Percentiles rank a stretch among this genome's conserved stretches.
Evolutionary conservation across 2,888 invertebrate genomes (phyloP).

Genomic region (Pachymerium ferrugineum): DNA sequence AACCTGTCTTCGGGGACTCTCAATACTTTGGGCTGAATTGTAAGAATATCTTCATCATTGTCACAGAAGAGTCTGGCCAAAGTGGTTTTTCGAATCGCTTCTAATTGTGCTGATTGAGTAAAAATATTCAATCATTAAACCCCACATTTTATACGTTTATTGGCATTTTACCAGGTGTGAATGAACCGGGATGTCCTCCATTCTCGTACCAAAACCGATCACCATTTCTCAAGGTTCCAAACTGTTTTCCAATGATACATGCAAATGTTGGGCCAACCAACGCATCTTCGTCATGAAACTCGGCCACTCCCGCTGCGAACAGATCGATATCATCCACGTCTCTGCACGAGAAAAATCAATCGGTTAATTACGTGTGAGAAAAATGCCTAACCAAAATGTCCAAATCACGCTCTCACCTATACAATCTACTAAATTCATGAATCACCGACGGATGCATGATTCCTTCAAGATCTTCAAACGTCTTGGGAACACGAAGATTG

Average conservation of each 20-base stretch:
- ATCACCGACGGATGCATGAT: constrained; percentile 35
- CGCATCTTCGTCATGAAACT: constrained; percentile 65
- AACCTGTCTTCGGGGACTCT: constrained; percentile 5
- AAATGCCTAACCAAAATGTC: not conserved
- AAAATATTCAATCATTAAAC: not conserved
- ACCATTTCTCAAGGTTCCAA: constrained; percentile 68
- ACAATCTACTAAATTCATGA: not conserved
- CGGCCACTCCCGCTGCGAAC: constrained; percentile 80
- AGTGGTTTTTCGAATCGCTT: constrained; percentile 19
- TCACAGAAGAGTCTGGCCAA: not conserved
- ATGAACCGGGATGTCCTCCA: constrained; percentile 58
- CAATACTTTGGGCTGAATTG: constrained; percentile 2
- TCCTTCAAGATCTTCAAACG: constrained; percentile 37
- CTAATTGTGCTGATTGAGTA: not conserved
- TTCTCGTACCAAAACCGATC: constrained; percentile 89
- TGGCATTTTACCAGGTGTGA: constrained; percentile 57
- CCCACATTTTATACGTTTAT: not conserved
- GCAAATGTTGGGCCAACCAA: constrained; percentile 78
- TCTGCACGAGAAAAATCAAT: not conserved
- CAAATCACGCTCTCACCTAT: constrained; percentile 11
- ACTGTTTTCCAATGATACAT: constrained; percentile 79
- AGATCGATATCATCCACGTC: constrained; percentile 69
- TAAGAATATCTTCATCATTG: not conserved
- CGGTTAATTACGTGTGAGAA: not conserved
- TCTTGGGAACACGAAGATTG: constrained; percentile 36